A percentile compares a stretch with the other conserved stretches of the same genome.
These are phyloP conservation scores for Gymnoscopelus braueri DNA, from an alignment of 2,797 vertebrate genomes.

Conservation along the genomic window DNA sequence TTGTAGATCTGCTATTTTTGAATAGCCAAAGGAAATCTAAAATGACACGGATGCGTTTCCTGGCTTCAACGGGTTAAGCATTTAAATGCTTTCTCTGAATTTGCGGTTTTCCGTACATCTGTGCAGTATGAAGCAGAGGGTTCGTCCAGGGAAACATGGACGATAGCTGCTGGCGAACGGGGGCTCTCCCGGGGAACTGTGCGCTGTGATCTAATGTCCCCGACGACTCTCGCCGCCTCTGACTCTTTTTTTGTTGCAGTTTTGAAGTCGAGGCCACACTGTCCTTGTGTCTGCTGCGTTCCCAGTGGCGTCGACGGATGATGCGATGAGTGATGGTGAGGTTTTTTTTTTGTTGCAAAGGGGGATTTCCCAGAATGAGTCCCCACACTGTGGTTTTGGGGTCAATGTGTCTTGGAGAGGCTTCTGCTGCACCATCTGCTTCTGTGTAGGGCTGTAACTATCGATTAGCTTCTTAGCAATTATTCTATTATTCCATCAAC, in stretches of 20 bases:
- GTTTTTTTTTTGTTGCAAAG: constrained; percentile 31
- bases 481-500: not conserved
- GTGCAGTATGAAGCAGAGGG: constrained; percentile 37
- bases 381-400: constrained; percentile 55
- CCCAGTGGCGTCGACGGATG: constrained; percentile 39
- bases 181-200: constrained; percentile 49
- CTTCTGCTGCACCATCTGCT: constrained; percentile 32
- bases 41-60: too few relatives aligned
- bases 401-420: constrained; percentile 56
- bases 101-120: constrained; percentile 41
- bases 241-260: not conserved
- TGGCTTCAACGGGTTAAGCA: too few relatives aligned
- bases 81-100: constrained; percentile 67
- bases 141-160: constrained; percentile 49
- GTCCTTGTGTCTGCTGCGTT: constrained; percentile 46
- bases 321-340: constrained; percentile 55
- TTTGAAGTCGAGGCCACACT: constrained; percentile 52
- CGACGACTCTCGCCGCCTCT: too few relatives aligned
- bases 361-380: constrained; percentile 67
- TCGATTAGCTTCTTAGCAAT: not conserved
- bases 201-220: constrained; percentile 53
- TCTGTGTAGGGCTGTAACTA: constrained; percentile 5
- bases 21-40: too few relatives aligned
- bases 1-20: too few relatives aligned
- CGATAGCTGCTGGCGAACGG: constrained; percentile 30